A percentile compares a stretch with the other conserved stretches of the same genome.
These are phyloP conservation scores for Pangasius mekongensis DNA, from an alignment of 2,797 vertebrate species.

Conservation along the genomic window DNA sequence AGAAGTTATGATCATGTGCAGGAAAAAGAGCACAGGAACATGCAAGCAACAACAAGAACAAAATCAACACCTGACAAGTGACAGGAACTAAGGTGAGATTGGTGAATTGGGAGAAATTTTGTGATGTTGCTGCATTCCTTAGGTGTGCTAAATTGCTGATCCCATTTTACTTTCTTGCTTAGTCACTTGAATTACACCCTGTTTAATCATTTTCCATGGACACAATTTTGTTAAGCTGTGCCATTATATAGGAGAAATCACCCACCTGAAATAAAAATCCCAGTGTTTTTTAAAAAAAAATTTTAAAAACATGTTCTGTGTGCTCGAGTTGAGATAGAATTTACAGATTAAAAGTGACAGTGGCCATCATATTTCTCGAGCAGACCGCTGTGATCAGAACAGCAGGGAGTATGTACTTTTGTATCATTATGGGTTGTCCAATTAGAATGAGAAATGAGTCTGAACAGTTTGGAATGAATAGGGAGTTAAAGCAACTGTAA, in stretches of 20 bases:
- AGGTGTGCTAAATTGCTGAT: constrained; percentile 37
- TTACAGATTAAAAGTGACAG: constrained; percentile 64
- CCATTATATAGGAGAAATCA: constrained; percentile 43
- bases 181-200: constrained; percentile 23
- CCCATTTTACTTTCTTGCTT: constrained; percentile 35
- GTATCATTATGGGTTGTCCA: constrained; percentile 60
- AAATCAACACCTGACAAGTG: constrained; percentile 3
- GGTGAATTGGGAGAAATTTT: constrained; percentile 25
- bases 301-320: constrained; percentile 27
- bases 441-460: constrained; percentile 69
- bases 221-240: constrained; percentile 26
- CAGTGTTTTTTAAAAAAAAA: constrained; percentile 21
- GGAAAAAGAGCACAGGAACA: constrained; percentile 26
- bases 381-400: constrained; percentile 12
- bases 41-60: constrained; percentile 22
- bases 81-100: constrained; percentile 11
- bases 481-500: constrained; percentile 24
- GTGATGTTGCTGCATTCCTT: constrained; percentile 61
- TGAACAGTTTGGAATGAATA: constrained; percentile 23
- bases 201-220: constrained; percentile 10
- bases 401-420: constrained; percentile 54
- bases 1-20: constrained; percentile 24
- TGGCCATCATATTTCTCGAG: constrained; percentile 25
- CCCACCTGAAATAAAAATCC: constrained; percentile 41
- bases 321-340: constrained; percentile 53